phyloP scores from a whole-genome alignment of 2,797 vertebrate genomes.

The Squalus acanthias region DNA sequence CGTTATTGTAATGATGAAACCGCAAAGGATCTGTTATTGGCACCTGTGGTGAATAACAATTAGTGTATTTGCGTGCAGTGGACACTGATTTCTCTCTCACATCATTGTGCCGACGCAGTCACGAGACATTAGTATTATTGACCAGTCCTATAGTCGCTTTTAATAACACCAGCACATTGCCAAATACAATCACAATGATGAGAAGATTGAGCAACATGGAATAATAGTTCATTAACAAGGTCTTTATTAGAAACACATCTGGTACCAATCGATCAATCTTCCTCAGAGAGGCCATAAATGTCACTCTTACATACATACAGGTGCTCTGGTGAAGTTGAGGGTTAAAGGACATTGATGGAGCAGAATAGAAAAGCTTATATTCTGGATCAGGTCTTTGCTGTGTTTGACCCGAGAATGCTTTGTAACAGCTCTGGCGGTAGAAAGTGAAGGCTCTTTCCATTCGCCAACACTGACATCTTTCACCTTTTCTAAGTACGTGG shows the following conservation, averaged over 20 bases:
- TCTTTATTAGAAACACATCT: neutral
- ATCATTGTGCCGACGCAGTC: neutral
- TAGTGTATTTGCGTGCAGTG: neutral
- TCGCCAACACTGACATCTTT: neutral
- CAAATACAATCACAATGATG: constrained; percentile 90
- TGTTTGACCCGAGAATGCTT: neutral
- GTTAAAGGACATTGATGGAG: neutral
- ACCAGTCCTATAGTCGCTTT: neutral
- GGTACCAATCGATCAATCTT: neutral
- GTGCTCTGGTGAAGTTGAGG: neutral
- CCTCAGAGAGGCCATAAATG: neutral
- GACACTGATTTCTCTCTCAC: neutral
- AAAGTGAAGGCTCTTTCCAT: neutral
- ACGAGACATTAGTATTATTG: neutral
- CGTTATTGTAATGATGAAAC: neutral
- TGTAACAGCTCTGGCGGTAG: neutral
- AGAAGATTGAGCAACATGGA: constrained; percentile 90
- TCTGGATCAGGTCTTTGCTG: neutral
- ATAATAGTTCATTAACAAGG: constrained; percentile 70
- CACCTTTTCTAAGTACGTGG: neutral
- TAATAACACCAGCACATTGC: constrained; percentile 69
- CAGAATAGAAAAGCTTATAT: neutral
- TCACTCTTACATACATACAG: neutral
- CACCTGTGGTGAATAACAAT: constrained; percentile 25
- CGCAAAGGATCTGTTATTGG: neutral